These are phyloP conservation scores for Taurulus bubalis DNA, from an alignment of 2,113 vertebrate species.

Conservation along the genomic window DNA sequence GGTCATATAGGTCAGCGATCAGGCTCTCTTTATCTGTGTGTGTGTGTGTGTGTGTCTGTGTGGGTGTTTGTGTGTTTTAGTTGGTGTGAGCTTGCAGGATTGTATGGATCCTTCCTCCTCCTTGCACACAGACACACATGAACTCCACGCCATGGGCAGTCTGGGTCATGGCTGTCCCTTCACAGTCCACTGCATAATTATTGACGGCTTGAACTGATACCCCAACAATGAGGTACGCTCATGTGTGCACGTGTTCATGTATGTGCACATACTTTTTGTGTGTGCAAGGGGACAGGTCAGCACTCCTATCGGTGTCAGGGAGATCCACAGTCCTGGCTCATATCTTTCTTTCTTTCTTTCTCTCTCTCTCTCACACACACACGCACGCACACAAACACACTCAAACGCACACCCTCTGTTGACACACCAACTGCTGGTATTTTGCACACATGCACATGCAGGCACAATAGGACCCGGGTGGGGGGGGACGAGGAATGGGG, in stretches of 20 bases:
- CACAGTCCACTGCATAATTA: conserved; percentile 84
- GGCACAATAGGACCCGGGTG: conserved; percentile 69
- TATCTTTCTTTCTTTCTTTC: conserved; percentile 32
- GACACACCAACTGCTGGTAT: conserved; percentile 78
- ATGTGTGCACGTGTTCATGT: conserved; percentile 5
- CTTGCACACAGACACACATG: conserved; percentile 1
- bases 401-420: conserved; percentile 44
- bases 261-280: conserved; percentile 1
- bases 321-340: conserved; percentile 48
- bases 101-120: conserved; percentile 23
- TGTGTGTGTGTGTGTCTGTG: conserved; percentile 40
- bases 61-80: conserved; percentile 33
- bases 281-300: conserved; percentile 6
- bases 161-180: conserved; percentile 82
- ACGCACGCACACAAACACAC: conserved; percentile 9
- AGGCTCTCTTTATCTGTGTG: conserved; percentile 61
- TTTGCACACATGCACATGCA: conserved; percentile 73
- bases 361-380: background rate
- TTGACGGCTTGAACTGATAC: conserved; percentile 84
- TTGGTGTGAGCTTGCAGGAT: conserved; percentile 41
- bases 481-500: conserved; percentile 64
- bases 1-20: conserved; percentile 76
- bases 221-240: conserved; percentile 76
- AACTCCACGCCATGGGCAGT: conserved; percentile 63
- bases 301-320: conserved; percentile 69